phyloP scores from a whole-genome alignment of 1,140 invertebrate species.

The Drosophila littoralis region DNA sequence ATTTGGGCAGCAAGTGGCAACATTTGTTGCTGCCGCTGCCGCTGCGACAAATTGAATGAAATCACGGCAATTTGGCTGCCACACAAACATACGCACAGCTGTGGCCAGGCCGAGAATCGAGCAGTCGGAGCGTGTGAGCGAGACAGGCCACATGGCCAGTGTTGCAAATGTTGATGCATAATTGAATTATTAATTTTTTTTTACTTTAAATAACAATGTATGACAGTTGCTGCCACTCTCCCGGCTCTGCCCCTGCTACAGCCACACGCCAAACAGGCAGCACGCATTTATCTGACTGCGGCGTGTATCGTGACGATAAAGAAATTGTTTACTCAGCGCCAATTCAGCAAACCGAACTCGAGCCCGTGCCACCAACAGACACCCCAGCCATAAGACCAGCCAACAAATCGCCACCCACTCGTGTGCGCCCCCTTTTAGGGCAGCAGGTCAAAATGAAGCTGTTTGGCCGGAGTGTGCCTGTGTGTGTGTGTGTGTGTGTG shows the following conservation, averaged over 20 bases:
- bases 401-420: slow-evolving; percentile 38
- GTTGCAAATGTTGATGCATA: slow-evolving; percentile 65
- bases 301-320: slow-evolving; percentile 81
- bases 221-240: slow-evolving; percentile 43
- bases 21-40: slow-evolving; percentile 69
- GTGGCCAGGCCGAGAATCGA: slow-evolving; percentile 49
- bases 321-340: slow-evolving; percentile 82
- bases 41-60: slow-evolving; percentile 83
- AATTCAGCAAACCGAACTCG: slow-evolving; percentile 57
- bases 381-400: slow-evolving; percentile 1
- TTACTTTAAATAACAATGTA: slow-evolving; percentile 68
- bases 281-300: slow-evolving; percentile 57
- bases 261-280: not conserved
- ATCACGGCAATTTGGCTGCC: slow-evolving; percentile 80
- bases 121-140: slow-evolving; percentile 1
- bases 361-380: slow-evolving; percentile 10
- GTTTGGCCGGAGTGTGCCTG: slow-evolving; percentile 32
- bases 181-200: slow-evolving; percentile 81
- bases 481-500: slow-evolving; percentile 43
- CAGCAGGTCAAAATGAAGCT: slow-evolving; percentile 80
- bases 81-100: slow-evolving; percentile 64
- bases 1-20: slow-evolving; percentile 80
- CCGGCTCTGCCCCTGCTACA: not conserved
- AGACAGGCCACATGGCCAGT: slow-evolving; percentile 12
- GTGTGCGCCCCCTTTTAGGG: slow-evolving; percentile 50